These are phyloP conservation scores for Cossypha heuglini DNA, from an alignment of 2,797 vertebrate species.

Conservation along the genomic window DNA sequence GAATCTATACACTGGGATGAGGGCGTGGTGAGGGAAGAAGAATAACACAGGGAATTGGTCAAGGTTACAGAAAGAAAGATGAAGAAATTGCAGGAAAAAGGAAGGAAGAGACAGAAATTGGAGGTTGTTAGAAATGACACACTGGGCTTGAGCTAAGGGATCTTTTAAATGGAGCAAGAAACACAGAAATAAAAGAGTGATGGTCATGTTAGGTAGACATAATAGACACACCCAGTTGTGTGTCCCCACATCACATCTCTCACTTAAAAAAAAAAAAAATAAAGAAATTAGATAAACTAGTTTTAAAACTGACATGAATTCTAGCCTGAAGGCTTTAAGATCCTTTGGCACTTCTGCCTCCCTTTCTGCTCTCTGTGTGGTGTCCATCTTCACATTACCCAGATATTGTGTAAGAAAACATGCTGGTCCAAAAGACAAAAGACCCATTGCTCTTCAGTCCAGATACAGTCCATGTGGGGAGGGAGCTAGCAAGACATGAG, in stretches of 20 bases:
- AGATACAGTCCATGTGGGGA: fast-evolving
- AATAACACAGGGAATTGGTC: background rate
- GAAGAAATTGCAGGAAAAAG: background rate
- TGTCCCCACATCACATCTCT: fast-evolving
- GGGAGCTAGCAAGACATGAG: background rate
- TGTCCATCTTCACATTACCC: background rate
- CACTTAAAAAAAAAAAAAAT: background rate
- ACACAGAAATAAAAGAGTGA: background rate
- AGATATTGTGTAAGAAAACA: fast-evolving
- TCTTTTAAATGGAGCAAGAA: background rate
- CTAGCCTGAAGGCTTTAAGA: background rate
- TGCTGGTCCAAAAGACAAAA: background rate
- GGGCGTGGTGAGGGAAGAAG: background rate
- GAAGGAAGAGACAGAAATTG: background rate
- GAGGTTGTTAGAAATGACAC: background rate
- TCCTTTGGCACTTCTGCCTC: fast-evolving
- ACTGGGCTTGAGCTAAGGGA: background rate
- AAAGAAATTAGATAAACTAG: background rate
- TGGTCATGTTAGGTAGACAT: background rate
- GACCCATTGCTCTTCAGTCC: background rate
- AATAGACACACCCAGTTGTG: background rate
- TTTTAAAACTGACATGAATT: background rate
- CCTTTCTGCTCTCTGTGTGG: background rate
- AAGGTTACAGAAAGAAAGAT: background rate
- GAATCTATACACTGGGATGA: background rate